These are phyloP conservation scores for Rosalia funebris DNA, from an alignment of 2,888 invertebrate species.

Conservation along the genomic window DNA sequence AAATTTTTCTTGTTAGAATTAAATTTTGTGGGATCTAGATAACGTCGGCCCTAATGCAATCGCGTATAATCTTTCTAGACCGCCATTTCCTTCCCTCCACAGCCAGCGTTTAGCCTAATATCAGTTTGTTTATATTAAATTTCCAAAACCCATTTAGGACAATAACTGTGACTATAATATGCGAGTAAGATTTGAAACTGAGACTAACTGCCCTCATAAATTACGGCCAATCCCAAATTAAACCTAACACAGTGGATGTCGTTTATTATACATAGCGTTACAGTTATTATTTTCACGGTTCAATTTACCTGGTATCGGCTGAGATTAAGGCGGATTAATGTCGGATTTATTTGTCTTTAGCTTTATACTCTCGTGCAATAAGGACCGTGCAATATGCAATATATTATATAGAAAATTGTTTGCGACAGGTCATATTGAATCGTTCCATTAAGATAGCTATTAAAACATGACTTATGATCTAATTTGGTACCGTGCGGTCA, in stretches of 20 bases:
- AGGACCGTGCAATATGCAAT: no score
- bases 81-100: background rate
- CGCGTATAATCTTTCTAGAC: constrained; percentile 3
- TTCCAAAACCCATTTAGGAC: background rate
- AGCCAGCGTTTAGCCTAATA: constrained; percentile 8
- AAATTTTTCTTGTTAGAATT: background rate
- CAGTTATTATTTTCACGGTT: background rate
- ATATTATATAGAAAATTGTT: no score
- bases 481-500: no score
- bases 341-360: no score
- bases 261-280: constrained; percentile 5
- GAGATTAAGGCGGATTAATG: background rate
- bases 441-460: no score
- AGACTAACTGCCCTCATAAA: constrained; percentile 2
- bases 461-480: no score
- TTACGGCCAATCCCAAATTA: background rate
- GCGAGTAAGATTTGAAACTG: background rate
- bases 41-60: background rate
- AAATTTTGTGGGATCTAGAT: background rate
- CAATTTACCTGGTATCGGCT: background rate
- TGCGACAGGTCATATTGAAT: no score
- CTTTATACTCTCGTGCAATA: no score
- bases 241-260: background rate
- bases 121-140: constrained; percentile 7
- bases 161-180: constrained; percentile 4